These are phyloP conservation scores for Phalacrocorax brasilianus DNA, from an alignment of 2,113 vertebrate genomes.

Conservation along the genomic window DNA sequence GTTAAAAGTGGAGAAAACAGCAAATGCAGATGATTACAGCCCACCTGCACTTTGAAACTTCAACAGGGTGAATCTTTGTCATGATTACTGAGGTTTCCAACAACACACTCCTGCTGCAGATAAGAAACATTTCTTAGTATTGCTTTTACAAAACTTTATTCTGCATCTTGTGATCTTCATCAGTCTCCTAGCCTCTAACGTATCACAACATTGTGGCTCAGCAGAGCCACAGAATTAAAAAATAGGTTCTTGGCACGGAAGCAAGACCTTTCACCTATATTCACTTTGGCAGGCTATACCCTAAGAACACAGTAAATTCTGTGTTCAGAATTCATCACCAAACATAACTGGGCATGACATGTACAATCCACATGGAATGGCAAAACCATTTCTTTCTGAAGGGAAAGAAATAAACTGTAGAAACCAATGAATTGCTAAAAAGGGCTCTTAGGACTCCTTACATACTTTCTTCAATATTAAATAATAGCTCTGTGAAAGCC, in stretches of 20 bases:
- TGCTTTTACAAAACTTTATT: background rate
- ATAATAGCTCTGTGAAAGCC: background rate
- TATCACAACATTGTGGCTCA: background rate
- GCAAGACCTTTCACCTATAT: background rate
- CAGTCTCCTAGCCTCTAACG: background rate
- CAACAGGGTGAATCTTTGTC: background rate
- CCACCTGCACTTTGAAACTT: background rate
- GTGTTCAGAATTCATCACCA: background rate
- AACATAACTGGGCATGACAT: background rate
- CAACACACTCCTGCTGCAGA: background rate
- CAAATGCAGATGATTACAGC: background rate
- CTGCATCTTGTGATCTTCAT: background rate
- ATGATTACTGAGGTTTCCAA: background rate
- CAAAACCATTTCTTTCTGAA: background rate
- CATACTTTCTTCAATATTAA: background rate
- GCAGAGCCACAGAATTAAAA: background rate
- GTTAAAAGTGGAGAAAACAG: background rate
- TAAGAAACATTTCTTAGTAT: background rate
- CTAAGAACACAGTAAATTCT: background rate
- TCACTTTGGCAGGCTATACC: background rate
- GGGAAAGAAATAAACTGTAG: background rate
- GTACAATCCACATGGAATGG: background rate
- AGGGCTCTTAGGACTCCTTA: background rate
- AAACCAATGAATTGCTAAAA: background rate
- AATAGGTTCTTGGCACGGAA: background rate